Conservation (phyloP, 1,140 invertebrate species). For the Macrocentrus cingulum region DNA sequence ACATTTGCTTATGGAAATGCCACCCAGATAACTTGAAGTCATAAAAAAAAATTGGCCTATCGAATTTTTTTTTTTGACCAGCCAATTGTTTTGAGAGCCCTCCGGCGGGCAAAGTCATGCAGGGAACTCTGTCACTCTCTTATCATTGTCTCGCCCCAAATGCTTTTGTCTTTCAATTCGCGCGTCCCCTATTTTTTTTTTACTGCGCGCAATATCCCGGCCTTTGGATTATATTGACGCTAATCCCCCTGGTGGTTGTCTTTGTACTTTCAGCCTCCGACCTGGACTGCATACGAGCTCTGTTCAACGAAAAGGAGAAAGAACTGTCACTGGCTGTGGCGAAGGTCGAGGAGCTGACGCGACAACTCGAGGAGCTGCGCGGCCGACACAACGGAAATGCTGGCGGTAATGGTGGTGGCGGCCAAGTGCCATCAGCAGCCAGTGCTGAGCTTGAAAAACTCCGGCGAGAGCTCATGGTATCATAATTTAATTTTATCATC, state of each 20-base stretch:
- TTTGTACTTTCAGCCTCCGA: slow-evolving; percentile 75
- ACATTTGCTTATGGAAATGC: too few species aligned
- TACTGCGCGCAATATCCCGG: too few species aligned
- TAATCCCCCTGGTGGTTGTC: slow-evolving; percentile 9
- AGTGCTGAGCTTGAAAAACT: slow-evolving; percentile 88
- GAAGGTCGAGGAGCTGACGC: slow-evolving; percentile 92
- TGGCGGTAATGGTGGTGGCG: slow-evolving; percentile 44
- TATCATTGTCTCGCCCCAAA: not conserved
- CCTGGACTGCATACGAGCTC: slow-evolving; percentile 89
- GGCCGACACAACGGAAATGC: slow-evolving; percentile 62
- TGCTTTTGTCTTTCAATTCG: not conserved
- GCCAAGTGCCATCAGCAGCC: slow-evolving; percentile 69
- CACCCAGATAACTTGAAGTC: too few species aligned
- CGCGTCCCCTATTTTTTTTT: too few species aligned
- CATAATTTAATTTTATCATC: slow-evolving; percentile 30
- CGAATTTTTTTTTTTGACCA: too few species aligned
- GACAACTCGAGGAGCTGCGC: slow-evolving; percentile 88
- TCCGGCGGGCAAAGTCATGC: too few species aligned
- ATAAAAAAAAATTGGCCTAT: too few species aligned
- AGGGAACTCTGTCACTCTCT: too few species aligned
- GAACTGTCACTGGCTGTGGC: slow-evolving; percentile 91
- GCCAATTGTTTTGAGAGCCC: too few species aligned
- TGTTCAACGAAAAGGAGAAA: slow-evolving; percentile 98
- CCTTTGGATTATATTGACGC: slow-evolving; percentile 6
- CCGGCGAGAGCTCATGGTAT: slow-evolving; percentile 85